Percentiles rank a stretch among this genome's conserved stretches.
Evolutionary conservation across 1,140 invertebrate species (phyloP).

Genomic region (Elysia chlorotica): DNA sequence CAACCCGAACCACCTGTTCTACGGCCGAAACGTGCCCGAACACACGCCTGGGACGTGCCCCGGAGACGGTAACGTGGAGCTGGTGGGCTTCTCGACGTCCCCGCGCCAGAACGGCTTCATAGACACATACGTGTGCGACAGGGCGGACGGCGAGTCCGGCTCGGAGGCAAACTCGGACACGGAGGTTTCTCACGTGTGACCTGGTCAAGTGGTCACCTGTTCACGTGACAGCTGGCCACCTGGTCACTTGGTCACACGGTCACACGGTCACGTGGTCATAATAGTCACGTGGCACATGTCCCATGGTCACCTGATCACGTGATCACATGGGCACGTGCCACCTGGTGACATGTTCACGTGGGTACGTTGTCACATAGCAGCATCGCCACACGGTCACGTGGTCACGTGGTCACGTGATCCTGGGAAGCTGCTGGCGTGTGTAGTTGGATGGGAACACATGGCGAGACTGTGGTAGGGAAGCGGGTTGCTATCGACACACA

Average conservation of each 20-base stretch:
- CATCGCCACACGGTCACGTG: no score
- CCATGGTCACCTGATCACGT: neutral
- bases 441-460: no score
- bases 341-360: neutral
- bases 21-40: neutral
- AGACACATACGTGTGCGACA: neutral
- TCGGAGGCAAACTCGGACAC: slow-evolving; percentile 13
- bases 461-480: no score
- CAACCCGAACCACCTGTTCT: neutral
- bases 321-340: neutral
- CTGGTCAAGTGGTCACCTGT: no score
- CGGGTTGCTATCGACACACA: no score
- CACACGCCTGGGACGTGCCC: neutral
- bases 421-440: no score
- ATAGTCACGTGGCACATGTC: neutral
- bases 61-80: slow-evolving; percentile 1
- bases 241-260: neutral
- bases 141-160: neutral
- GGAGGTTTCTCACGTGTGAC: slow-evolving; percentile 12
- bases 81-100: slow-evolving; percentile 5
- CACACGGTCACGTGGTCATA: neutral
- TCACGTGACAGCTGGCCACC: neutral
- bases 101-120: slow-evolving; percentile 19
- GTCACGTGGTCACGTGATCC: no score
- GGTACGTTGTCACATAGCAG: no score